A percentile compares a stretch with the other conserved stretches of the same genome.
phyloP scores from a whole-genome alignment of 2,888 invertebrate genomes.

The Plagodis pulveraria region DNA sequence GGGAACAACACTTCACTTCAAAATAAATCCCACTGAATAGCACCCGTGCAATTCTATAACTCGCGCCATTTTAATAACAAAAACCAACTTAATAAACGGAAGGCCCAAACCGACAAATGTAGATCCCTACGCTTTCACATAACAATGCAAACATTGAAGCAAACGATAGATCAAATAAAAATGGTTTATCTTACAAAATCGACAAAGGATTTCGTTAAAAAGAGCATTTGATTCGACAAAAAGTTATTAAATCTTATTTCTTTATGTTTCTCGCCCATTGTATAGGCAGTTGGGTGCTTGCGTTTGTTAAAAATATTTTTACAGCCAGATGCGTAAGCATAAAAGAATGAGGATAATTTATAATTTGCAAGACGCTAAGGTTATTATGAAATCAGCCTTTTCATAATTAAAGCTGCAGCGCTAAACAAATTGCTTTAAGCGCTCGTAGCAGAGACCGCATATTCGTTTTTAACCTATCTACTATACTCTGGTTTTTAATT shows the following conservation, averaged over 20 bases:
- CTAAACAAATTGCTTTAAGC: too few relatives aligned
- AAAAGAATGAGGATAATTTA: constrained; percentile 12
- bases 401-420: too few relatives aligned
- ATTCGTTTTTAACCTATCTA: too few relatives aligned
- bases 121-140: constrained; percentile 43
- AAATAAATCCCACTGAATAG: constrained; percentile 35
- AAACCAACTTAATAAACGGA: constrained; percentile 67
- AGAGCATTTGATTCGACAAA: constrained; percentile 73
- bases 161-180: constrained; percentile 41
- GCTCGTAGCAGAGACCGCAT: too few relatives aligned
- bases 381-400: too few relatives aligned
- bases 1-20: constrained; percentile 24
- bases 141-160: constrained; percentile 23
- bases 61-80: constrained; percentile 65
- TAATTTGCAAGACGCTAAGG: constrained; percentile 3
- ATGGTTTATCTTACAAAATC: constrained; percentile 55
- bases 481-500: too few relatives aligned
- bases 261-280: constrained; percentile 50
- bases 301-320: constrained; percentile 46
- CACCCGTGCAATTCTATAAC: constrained; percentile 44
- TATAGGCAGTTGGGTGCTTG: constrained; percentile 50
- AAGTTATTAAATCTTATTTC: constrained; percentile 79
- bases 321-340: constrained; percentile 15
- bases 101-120: constrained; percentile 50
- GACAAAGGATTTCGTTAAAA: constrained; percentile 68